phyloP scores from a whole-genome alignment of 2,113 vertebrate genomes.

The Nesogale talazaci region DNA sequence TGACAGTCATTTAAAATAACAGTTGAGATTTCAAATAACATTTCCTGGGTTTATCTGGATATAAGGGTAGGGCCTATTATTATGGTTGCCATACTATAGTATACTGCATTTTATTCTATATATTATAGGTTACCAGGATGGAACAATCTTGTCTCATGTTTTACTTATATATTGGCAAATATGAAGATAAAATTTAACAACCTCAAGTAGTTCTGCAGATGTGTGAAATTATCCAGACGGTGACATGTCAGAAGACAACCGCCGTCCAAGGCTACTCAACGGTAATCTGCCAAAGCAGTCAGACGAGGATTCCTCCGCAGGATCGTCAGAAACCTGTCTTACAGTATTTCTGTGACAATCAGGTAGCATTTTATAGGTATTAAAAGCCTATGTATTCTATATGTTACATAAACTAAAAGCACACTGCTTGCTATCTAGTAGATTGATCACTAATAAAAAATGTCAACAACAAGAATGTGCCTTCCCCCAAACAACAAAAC shows the following conservation, averaged over 20 bases:
- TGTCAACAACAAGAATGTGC: too few species aligned
- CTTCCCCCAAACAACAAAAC: too few species aligned
- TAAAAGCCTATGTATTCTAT: too few species aligned
- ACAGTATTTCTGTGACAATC: too few species aligned
- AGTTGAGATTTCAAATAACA: conserved; percentile 41
- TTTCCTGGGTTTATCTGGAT: background rate
- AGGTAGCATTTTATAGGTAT: too few species aligned
- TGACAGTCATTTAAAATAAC: conserved; percentile 14
- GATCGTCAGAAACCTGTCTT: too few species aligned
- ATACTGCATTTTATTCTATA: too few species aligned
- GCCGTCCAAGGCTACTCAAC: background rate
- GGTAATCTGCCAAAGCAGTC: background rate
- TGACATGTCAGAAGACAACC: conserved; percentile 7
- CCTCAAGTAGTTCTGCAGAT: conserved; percentile 15
- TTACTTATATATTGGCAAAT: conserved; percentile 28
- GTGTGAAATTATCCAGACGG: background rate
- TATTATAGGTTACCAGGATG: background rate
- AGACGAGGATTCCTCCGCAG: background rate
- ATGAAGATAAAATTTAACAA: conserved; percentile 26
- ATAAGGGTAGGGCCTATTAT: background rate
- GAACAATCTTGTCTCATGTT: conserved; percentile 7
- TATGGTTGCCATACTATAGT: too few species aligned
- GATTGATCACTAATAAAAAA: too few species aligned
- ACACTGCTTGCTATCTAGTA: too few species aligned
- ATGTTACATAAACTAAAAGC: too few species aligned